Conservation (phyloP, 2,113 vertebrate species). For the Phylloscopus trochiloides region DNA sequence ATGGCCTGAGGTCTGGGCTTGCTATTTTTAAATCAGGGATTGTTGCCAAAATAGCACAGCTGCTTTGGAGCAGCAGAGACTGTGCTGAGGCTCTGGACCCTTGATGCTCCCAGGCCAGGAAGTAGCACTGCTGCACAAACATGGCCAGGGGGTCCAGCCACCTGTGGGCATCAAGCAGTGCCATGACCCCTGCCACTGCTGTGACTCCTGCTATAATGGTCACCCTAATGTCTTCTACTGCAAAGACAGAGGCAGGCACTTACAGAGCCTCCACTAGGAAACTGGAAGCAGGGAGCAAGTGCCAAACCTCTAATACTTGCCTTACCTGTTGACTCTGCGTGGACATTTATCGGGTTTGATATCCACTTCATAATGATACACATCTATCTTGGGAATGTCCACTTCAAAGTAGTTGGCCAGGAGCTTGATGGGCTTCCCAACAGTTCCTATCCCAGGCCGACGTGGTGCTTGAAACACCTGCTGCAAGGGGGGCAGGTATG, state of each 20-base stretch:
- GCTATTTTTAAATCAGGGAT: constrained; percentile 49
- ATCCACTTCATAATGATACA: constrained; percentile 98
- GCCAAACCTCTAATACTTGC: constrained; percentile 49
- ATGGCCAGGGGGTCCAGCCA: background rate
- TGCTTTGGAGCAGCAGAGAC: background rate
- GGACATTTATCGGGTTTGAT: constrained; percentile 99
- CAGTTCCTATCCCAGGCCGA: constrained; percentile 96
- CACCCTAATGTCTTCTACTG: background rate
- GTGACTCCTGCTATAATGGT: accelerated
- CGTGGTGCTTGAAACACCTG: constrained; percentile 98
- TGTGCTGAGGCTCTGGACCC: background rate
- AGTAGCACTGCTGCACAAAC: background rate
- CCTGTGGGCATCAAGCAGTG: background rate
- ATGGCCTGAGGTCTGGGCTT: background rate
- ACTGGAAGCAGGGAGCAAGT: background rate
- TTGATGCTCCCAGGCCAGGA: background rate
- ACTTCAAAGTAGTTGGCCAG: constrained; percentile 99
- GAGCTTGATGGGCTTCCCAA: constrained; percentile 98
- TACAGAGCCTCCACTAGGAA: background rate
- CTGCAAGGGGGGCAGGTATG: constrained; percentile 93
- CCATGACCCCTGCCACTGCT: background rate
- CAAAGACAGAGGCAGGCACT: background rate
- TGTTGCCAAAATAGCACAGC: constrained; percentile 42
- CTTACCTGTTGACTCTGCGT: constrained; percentile 97
- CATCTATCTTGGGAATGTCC: constrained; percentile 99